These are phyloP conservation scores for Eupithecia dodoneata DNA, from an alignment of 2,888 invertebrate genomes.

Conservation along the genomic window DNA sequence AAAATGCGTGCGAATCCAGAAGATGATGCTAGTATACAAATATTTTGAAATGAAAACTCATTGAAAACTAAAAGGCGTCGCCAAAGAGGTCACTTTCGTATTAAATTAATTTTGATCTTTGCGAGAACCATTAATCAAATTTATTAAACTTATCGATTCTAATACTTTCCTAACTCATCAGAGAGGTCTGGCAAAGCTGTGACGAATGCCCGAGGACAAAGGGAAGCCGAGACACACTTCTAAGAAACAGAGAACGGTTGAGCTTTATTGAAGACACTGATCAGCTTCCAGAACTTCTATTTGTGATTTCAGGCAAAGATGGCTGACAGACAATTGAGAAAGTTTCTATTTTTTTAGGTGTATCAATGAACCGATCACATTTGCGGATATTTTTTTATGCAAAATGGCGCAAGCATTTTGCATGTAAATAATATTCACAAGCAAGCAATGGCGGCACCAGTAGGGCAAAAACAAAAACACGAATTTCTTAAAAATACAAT, in stretches of 20 bases:
- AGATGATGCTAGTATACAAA: not conserved
- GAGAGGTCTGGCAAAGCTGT: constrained; percentile 50
- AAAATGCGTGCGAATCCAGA: not conserved
- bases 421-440: too few relatives aligned
- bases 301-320: not conserved
- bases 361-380: not conserved
- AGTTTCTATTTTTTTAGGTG: not conserved
- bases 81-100: not conserved
- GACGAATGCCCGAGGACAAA: constrained; percentile 58
- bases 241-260: constrained; percentile 14
- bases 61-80: not conserved
- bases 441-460: too few relatives aligned
- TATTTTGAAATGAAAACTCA: not conserved
- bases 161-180: constrained; percentile 29
- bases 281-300: not conserved
- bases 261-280: not conserved
- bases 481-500: too few relatives aligned
- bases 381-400: too few relatives aligned
- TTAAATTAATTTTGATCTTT: not conserved
- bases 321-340: not conserved
- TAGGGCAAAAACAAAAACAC: too few relatives aligned
- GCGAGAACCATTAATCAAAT: not conserved
- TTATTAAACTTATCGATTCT: not conserved
- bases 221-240: constrained; percentile 57
- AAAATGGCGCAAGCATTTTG: too few relatives aligned